Conservation (phyloP, 2,113 vertebrate genomes). For the Sisor rabdophorus region DNA sequence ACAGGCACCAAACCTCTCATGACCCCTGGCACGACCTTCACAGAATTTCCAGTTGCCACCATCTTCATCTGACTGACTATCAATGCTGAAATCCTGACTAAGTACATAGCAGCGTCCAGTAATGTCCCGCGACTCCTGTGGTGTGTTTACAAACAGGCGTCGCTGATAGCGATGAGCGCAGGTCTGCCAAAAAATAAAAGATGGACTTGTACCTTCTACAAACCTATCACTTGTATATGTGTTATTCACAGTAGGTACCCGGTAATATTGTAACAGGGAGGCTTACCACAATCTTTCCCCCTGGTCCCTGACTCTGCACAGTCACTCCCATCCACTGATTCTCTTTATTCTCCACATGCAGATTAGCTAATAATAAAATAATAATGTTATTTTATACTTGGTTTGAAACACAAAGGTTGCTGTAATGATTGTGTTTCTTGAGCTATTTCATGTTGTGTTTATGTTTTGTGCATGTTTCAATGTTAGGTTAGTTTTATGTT, state of each 20-base stretch:
- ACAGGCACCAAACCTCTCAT: conserved; percentile 91
- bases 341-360: conserved; percentile 82
- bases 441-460: no score
- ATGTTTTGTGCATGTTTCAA: no score
- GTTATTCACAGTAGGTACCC: not conserved
- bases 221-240: not conserved
- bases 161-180: conserved; percentile 95
- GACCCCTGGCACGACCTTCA: conserved; percentile 75
- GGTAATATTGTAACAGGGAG: not conserved
- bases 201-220: not conserved
- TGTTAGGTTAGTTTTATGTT: no score
- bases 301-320: conserved; percentile 92
- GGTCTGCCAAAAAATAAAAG: conserved; percentile 68
- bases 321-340: conserved; percentile 98
- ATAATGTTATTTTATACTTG: not conserved
- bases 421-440: no score
- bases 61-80: conserved; percentile 67
- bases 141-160: conserved; percentile 71
- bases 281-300: conserved; percentile 90
- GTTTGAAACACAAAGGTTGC: not conserved
- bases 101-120: conserved; percentile 90
- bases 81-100: conserved; percentile 82
- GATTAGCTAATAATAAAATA: conserved; percentile 32
- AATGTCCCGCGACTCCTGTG: conserved; percentile 80
- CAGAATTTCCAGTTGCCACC: conserved; percentile 81